Percentiles rank a stretch among this genome's conserved stretches.
Conservation (phyloP, 2,113 vertebrate species). For the Oxyruncus cristatus region DNA sequence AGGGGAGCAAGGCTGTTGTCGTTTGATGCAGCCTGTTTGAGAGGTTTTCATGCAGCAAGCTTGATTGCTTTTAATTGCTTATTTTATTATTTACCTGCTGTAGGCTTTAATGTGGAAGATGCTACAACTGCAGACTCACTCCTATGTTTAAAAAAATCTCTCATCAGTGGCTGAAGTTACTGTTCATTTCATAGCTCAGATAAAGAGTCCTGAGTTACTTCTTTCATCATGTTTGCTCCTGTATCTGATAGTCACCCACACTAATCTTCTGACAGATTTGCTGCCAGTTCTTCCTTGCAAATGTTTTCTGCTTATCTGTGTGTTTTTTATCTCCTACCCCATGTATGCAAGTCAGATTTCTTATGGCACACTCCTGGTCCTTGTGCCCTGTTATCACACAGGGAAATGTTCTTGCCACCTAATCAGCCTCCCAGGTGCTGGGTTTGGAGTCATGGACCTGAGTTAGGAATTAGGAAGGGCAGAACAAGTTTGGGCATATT, state of each 20-base stretch:
- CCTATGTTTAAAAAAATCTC: neutral
- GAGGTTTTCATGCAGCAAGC: neutral
- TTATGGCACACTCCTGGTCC: neutral
- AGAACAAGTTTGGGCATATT: neutral
- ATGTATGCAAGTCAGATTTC: neutral
- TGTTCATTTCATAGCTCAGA: neutral
- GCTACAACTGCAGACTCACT: neutral
- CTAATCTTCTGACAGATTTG: neutral
- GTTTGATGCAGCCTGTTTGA: neutral
- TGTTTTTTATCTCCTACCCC: neutral
- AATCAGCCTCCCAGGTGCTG: neutral
- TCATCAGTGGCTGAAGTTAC: neutral
- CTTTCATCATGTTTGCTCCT: neutral
- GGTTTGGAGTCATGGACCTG: neutral
- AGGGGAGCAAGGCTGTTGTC: accelerated
- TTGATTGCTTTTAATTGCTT: neutral
- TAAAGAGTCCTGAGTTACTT: neutral
- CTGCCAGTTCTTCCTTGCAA: neutral
- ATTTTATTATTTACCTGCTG: neutral
- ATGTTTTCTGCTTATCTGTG: neutral
- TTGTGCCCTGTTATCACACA: neutral
- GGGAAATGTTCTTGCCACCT: neutral
- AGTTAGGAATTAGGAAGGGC: neutral
- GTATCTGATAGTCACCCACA: neutral
- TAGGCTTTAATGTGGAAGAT: neutral